Percentiles rank a stretch among this genome's conserved stretches.
Evolutionary conservation across 1,140 invertebrate species (phyloP).

Genomic region (Musca domestica): DNA sequence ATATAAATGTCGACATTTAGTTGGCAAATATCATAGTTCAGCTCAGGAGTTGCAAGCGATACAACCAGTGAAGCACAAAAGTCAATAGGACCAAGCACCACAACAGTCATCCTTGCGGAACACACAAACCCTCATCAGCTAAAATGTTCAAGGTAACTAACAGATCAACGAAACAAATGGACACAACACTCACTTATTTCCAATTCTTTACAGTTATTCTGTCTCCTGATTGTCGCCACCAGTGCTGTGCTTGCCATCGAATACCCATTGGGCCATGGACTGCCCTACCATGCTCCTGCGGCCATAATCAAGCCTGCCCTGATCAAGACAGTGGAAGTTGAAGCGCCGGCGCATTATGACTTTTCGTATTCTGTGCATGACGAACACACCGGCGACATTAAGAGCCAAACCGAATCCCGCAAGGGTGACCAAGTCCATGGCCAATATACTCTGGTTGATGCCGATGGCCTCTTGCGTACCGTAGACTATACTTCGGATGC

Average conservation of each 20-base stretch:
- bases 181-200: background rate
- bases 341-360: constrained; percentile 56
- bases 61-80: background rate
- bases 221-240: constrained; percentile 42
- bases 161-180: background rate
- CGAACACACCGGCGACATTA: constrained; percentile 59
- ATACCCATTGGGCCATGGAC: constrained; percentile 32
- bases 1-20: constrained; percentile 48
- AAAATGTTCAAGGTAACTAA: constrained; percentile 49
- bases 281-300: constrained; percentile 36
- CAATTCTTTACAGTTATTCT: constrained; percentile 35
- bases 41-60: constrained; percentile 42
- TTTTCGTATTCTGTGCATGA: constrained; percentile 60
- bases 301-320: constrained; percentile 45
- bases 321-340: constrained; percentile 58
- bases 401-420: constrained; percentile 58
- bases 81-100: background rate
- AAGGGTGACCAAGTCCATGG: constrained; percentile 60
- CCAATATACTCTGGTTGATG: constrained; percentile 60
- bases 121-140: background rate
- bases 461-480: constrained; percentile 62
- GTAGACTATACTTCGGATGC: constrained; percentile 67
- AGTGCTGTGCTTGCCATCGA: constrained; percentile 47
- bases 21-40: constrained; percentile 50
- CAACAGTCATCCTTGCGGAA: background rate